A percentile compares a stretch with the other conserved stretches of the same genome.
These are phyloP conservation scores for Nixonia krombeini DNA, from an alignment of 1,140 invertebrate genomes.

Conservation along the genomic window DNA sequence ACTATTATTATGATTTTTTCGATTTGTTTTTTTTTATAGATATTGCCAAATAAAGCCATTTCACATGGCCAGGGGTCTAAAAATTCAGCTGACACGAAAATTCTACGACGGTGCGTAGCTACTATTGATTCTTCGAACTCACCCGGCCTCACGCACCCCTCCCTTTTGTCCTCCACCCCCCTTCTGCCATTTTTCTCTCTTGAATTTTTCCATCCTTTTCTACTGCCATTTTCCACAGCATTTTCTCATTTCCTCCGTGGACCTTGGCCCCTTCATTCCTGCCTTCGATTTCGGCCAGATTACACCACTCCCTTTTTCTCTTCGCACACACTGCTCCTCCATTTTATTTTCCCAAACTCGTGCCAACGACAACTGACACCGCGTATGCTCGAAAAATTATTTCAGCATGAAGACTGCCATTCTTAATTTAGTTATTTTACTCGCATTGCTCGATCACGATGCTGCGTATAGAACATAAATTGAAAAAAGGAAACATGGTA, in stretches of 20 bases:
- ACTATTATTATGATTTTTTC: too few relatives aligned
- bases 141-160: constrained; percentile 46
- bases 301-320: constrained; percentile 8
- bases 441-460: neutral
- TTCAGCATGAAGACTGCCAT: neutral
- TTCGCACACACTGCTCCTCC: constrained; percentile 15
- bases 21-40: too few relatives aligned
- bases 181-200: constrained; percentile 15
- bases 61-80: constrained; percentile 10
- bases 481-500: neutral
- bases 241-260: constrained; percentile 10
- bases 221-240: constrained; percentile 9
- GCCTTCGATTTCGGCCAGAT: constrained; percentile 23
- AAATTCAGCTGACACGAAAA: constrained; percentile 56
- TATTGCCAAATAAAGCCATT: too few relatives aligned
- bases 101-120: constrained; percentile 57
- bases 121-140: constrained; percentile 61
- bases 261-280: constrained; percentile 21
- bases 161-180: constrained; percentile 11
- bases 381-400: neutral
- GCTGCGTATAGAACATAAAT: neutral
- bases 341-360: constrained; percentile 21
- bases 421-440: neutral
- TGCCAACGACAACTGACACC: neutral
- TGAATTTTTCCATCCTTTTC: neutral